Base-by-base conservation (phyloP, 2,797 vertebrate species). In the Protonibea diacanthus region DNA sequence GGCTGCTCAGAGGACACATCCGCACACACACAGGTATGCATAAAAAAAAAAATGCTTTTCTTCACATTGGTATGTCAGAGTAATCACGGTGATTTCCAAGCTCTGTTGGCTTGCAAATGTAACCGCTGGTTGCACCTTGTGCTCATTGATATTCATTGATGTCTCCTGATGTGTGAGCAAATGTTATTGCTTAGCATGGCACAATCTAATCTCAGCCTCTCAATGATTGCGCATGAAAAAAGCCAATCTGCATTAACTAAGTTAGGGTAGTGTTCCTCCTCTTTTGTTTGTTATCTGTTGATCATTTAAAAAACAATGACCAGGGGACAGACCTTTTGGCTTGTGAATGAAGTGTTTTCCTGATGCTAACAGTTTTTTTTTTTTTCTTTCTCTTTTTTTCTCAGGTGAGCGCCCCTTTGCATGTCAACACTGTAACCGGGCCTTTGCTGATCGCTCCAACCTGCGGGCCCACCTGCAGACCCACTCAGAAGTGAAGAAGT, bases 401-500 rank as follows among this genome's bases (percentile, higher is more conserved):
- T 1, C 84, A 96, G 95, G 95, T 18, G 95, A 96, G 63, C 94
- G 95, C 0, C 95, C 95, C 0, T 96, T 96, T 17, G 92, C 95
- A 5, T 96, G 95, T 71, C 94, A 96, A 1, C 98, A 98, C 88
- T 99, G 98, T 86, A 99, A 94, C 93, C 95, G 98, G 0, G 98
- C 98, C 45, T 99, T 99, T 9, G 98, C 98, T 0, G 98, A 99
- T 91, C 98, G 98, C 87, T 99, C 98, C 58, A 99, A 99, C 94
- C 97, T 99, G 71, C 95, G 98, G 0, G 98, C 98, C 45, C 98
- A 99, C 92, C 95, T 99, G 89, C 98, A 99, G 95, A 99, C 98
- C 57, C 98, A 99, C 93, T 98, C 98, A 0, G 97, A 99, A 40
- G 97, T 99, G 83, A 99, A 99, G 95, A 99, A 98, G 93, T 99